Evolutionary conservation across 2,113 vertebrate genomes (phyloP), one percentile per base, ranked within the genome.

Genomic region (Nycticebus coucang): DNA sequence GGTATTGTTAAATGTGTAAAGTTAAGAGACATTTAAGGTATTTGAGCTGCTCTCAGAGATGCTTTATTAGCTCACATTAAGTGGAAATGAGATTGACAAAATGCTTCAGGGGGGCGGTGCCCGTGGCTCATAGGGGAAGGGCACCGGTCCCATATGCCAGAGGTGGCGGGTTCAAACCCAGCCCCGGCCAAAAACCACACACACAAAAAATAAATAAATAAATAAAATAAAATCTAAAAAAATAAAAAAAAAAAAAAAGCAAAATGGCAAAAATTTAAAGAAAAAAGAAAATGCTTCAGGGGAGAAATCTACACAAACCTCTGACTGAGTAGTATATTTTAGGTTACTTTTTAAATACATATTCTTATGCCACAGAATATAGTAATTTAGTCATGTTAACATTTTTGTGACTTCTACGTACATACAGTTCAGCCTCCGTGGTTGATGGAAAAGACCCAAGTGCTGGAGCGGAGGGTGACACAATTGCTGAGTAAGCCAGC

Each of bases 1-100:
- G 17, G 26, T 7, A 0, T 15, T 33, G 22, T 22, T 24, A 4
- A 1, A 0, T 0, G 6, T 19, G 0, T 35, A 3, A 37, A 45
- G n/a, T 35, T 7, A 1, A 1, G 18, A 53, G 55, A 8, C 0
- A 0, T 7, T 4, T 8, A 3, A 12, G 78, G 37, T 55, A 1
- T 1, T 7, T 7, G 21, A 10, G 4, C 17, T 35, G 69, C 17
- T 68, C 19, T 2, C 19, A 9, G 24, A 50, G 35, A 21, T 4
- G 24, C 41, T 4, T 45, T 28, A 45, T 33, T 6, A 26, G 0
- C n/a, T 26, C 3, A 41, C 0, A 13, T 4, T 17, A 7, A 9
- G 33, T 0, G 30, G 2, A 9, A 6, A 35, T 21, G 33, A 77
- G 45, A 24, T 83, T 9, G 0, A 50, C 7, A 50, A 50, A 50